Evolutionary conservation across 2,888 invertebrate species (phyloP), one percentile per base, ranked within the genome.

Genomic region (Labia minor): DNA sequence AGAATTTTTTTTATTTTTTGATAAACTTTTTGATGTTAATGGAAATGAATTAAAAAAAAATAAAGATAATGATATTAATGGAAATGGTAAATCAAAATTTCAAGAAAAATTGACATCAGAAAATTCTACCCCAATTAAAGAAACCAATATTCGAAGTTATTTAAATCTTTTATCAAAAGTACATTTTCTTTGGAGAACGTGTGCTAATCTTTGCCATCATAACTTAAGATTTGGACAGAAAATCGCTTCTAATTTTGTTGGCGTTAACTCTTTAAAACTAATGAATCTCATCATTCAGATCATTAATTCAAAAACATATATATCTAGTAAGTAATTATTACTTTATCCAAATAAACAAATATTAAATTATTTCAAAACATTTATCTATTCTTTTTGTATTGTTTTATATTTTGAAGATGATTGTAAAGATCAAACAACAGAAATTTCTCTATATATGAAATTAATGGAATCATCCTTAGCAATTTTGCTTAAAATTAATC

Each of bases 111-210:
- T n/a, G 14, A 49, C 14, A n/a, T 4, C 49, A 65, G 62, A 14
- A 20, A 21, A 67, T 62, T 61, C 64, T 10, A 65, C 10, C 62
- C n/a, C 16, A 19, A n/a, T 19, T 20, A 61, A 66, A 11, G 37
- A 33, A 62, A 10, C n/a, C 3, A 64, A 19, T 37, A 65, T 49
- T n/a, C 3, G 16, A 49, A 16, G 14, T 8, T 74, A 77, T 65
- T 70, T 79, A 1, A 80, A 79, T 26, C 70, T 77, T 61, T 69
- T 82, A 69, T 79, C 80, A 72, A 78, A 77, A 62, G 76, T 79
- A 10, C 77, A 77, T 69, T 79, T 80, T 61, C 81, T 82, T 70
- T 83, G 83, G 83, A 78, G 78, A 73, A 79, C 79, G 1, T 81
- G 81, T 71, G 81, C 81, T 2, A 76, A 76, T 6, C 72, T 86